Conservation (phyloP, 2,888 invertebrate species). For the Timandra comae region DNA sequence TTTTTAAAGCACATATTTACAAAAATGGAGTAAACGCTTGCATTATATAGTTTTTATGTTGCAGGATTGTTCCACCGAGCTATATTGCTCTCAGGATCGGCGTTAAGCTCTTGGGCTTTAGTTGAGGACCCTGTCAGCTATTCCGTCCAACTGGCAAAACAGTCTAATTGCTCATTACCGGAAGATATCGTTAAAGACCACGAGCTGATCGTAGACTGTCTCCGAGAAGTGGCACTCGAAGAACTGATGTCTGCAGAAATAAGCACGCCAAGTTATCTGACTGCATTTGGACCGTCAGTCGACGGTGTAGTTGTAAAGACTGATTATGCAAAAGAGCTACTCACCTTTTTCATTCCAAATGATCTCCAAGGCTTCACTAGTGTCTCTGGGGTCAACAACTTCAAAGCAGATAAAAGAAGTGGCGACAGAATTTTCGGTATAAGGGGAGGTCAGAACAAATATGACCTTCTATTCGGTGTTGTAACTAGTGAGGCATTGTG, state of each 20-base stretch:
- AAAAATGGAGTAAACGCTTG: neutral
- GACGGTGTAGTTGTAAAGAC: conserved; percentile 96
- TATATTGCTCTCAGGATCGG: conserved; percentile 91
- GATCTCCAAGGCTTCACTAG: conserved; percentile 80
- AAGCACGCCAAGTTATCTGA: conserved; percentile 86
- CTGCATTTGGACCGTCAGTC: conserved; percentile 94
- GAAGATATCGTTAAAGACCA: conserved; percentile 89
- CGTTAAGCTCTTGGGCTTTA: conserved; percentile 91
- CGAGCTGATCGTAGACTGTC: conserved; percentile 89
- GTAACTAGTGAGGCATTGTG: conserved; percentile 94
- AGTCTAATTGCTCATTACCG: conserved; percentile 89
- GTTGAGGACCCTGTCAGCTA: conserved; percentile 91
- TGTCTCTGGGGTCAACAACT: conserved; percentile 74
- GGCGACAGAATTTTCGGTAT: conserved; percentile 78
- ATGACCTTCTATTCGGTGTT: conserved; percentile 93
- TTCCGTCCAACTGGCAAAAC: conserved; percentile 87
- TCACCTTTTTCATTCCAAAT: conserved; percentile 83
- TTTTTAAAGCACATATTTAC: neutral
- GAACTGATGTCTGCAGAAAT: conserved; percentile 87
- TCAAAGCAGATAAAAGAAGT: conserved; percentile 78
- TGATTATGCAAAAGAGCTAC: conserved; percentile 87
- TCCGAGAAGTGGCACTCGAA: conserved; percentile 84
- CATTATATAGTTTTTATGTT: conserved; percentile 31
- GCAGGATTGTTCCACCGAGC: conserved; percentile 91
- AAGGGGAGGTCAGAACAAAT: conserved; percentile 79